A percentile compares a stretch with the other conserved stretches of the same genome.
These are phyloP conservation scores for Adelges cooleyi DNA, from an alignment of 1,140 invertebrate species.

Conservation along the genomic window DNA sequence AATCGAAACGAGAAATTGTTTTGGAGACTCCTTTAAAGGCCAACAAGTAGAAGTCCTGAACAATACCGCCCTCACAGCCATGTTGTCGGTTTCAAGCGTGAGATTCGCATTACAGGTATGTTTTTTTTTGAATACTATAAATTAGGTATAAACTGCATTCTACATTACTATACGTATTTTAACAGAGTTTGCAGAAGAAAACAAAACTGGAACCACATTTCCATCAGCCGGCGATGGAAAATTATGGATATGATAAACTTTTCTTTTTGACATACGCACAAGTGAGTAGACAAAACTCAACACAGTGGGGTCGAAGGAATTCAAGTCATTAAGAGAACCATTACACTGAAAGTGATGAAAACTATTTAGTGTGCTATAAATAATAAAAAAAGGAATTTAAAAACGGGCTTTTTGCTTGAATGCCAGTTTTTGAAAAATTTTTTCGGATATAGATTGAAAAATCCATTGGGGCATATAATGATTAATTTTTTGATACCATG, in stretches of 20 bases:
- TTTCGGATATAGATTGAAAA: too few species aligned
- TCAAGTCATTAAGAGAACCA: too few species aligned
- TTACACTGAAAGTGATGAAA: too few species aligned
- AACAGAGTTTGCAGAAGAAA: slow-evolving; percentile 1
- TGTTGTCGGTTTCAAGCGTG: slow-evolving; percentile 5
- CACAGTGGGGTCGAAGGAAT: too few species aligned
- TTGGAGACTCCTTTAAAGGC: background rate
- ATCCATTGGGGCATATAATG: too few species aligned
- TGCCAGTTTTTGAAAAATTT: too few species aligned
- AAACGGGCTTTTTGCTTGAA: too few species aligned
- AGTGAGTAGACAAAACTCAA: slow-evolving; percentile 37
- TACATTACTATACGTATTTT: background rate
- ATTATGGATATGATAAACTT: slow-evolving; percentile 38
- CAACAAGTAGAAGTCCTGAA: background rate
- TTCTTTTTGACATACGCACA: slow-evolving; percentile 42
- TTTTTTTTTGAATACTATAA: too few species aligned
- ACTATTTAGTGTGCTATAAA: too few species aligned
- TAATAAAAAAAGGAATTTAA: too few species aligned
- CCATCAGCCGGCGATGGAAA: slow-evolving; percentile 41
- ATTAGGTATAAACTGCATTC: too few species aligned
- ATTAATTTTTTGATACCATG: too few species aligned
- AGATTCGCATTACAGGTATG: background rate
- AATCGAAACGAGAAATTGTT: background rate
- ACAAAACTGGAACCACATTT: slow-evolving; percentile 32
- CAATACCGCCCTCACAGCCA: background rate